A percentile compares a stretch with the other conserved stretches of the same genome.
Conservation (phyloP, 1,140 invertebrate species). For the Ceratitis capitata region DNA sequence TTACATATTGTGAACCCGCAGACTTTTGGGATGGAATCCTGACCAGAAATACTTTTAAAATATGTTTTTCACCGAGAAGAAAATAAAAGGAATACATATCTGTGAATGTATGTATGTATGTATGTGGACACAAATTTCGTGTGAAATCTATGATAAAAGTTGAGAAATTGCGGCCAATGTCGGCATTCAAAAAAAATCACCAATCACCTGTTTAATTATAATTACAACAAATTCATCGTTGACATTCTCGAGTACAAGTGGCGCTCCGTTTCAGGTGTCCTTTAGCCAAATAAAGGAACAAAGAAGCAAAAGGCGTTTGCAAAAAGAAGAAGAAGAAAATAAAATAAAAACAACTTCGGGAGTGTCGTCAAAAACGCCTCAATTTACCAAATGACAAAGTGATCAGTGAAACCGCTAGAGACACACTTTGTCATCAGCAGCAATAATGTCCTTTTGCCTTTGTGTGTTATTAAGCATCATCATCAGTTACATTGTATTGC, state of each 20-base stretch:
- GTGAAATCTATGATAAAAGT: slow-evolving; percentile 39
- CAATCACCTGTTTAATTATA: neutral
- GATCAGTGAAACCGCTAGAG: neutral
- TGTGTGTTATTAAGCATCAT: neutral
- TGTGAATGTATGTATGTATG: too few species aligned
- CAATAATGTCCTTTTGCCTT: too few species aligned
- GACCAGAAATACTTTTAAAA: too few species aligned
- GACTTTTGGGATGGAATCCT: too few species aligned
- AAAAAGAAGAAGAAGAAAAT: too few species aligned
- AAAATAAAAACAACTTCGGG: too few species aligned
- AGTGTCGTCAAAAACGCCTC: neutral
- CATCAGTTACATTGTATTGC: neutral
- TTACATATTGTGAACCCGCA: too few species aligned
- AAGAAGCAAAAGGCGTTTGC: neutral
- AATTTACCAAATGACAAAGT: neutral
- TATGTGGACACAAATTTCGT: neutral
- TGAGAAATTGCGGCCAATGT: slow-evolving; percentile 26
- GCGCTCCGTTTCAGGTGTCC: neutral
- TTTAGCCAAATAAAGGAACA: neutral
- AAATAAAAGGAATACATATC: too few species aligned
- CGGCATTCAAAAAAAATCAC: neutral
- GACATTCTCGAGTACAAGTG: neutral
- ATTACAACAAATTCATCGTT: neutral
- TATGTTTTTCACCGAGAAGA: too few species aligned
- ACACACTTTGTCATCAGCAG: neutral